Evolutionary conservation across 2,888 invertebrate genomes (phyloP).

Genomic region (Chelonus formosanus): DNA sequence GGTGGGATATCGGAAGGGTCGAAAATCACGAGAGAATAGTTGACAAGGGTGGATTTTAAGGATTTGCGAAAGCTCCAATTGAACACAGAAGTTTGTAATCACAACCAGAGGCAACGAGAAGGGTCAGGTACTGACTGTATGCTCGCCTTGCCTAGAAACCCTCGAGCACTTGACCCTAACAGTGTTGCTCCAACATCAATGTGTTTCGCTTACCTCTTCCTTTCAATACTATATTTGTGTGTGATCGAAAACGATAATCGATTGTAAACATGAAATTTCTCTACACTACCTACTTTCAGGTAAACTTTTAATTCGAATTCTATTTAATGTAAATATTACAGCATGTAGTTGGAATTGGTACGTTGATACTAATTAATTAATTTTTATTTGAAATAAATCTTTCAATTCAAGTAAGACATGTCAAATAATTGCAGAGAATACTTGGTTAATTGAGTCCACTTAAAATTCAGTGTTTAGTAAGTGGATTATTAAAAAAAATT

Average conservation of each 20-base stretch:
- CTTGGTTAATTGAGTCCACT: no score
- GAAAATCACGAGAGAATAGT: slow-evolving; percentile 9
- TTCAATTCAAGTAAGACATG: no score
- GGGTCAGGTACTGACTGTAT: not conserved
- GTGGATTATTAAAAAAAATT: no score
- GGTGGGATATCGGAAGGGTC: not conserved
- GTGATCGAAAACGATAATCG: slow-evolving; percentile 28
- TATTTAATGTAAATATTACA: not conserved
- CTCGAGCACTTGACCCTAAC: slow-evolving; percentile 26
- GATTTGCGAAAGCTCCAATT: slow-evolving; percentile 22
- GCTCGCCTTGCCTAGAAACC: slow-evolving; percentile 1
- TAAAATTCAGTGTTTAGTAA: no score
- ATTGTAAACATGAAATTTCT: slow-evolving; percentile 18
- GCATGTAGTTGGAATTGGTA: no score
- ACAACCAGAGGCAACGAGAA: slow-evolving; percentile 3
- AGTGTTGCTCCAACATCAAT: slow-evolving; percentile 20
- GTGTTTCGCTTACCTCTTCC: not conserved
- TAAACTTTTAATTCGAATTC: slow-evolving; percentile 5
- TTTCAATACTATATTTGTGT: not conserved
- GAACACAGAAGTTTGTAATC: slow-evolving; percentile 17
- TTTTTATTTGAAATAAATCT: no score
- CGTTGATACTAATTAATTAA: no score
- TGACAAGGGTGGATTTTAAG: slow-evolving; percentile 27
- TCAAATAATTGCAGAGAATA: no score
- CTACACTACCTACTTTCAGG: not conserved